Evolutionary conservation across 2,113 vertebrate species (phyloP), one percentile per base, ranked within the genome.

Genomic region (Fulica atra): DNA sequence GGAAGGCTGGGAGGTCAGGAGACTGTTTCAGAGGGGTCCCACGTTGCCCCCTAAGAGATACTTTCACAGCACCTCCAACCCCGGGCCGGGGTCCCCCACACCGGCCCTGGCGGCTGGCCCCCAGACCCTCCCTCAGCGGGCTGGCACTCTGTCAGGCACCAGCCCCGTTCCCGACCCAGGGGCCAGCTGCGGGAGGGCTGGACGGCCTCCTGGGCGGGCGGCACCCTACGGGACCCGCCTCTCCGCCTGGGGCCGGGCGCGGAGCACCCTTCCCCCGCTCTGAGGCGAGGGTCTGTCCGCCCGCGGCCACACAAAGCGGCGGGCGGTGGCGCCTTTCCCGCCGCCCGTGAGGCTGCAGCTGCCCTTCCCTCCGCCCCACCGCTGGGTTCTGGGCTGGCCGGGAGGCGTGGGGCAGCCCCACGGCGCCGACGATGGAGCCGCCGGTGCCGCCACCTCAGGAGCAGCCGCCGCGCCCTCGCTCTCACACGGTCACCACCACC

Each of bases 401-500:
- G 66, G n/a, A 73, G 66, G 35, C 19, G 74, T 86, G n/a, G 69
- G 36, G 81, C 78, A 36, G 86, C 64, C 46, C 19, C 61, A 29
- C 57, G 8, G 72, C 57, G 56, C 65, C 31, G 16, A 6, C 60
- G 82, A 98, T 98, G 97, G 98, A 98, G 86, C 92, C 50, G 38
- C 68, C 90, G 44, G 60, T 21, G 69, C 57, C 91, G 81, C 74
- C 46, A 24, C 60, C 88, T 25, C 95, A 93, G 93, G 97, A 98
- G 95, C 97, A 97, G 89, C 50, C 89, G 84, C 94, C 95, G 95
- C 97, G 98, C 48, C 23, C 96, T 14, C 97, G 98, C 42, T 97
- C 97, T 14, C 97, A 97, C 61, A 98, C 97, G 6, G 98, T 98
- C 93, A 98, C 98, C 93, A 98, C 98, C 91, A 98, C 97, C 82